These are phyloP conservation scores for Bombus picipes DNA, from an alignment of 1,140 invertebrate species.

Conservation along the genomic window DNA sequence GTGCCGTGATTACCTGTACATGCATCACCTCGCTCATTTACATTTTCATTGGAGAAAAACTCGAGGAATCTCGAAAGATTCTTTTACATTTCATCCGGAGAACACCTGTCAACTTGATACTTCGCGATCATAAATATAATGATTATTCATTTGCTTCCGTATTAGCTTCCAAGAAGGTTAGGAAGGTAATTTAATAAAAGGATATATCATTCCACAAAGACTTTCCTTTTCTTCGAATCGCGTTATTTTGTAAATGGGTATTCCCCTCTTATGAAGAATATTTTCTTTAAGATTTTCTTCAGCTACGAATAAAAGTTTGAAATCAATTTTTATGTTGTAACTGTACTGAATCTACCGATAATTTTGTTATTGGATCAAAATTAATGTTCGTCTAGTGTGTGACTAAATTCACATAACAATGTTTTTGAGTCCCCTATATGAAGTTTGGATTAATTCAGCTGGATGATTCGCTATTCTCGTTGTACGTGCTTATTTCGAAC, in stretches of 20 bases:
- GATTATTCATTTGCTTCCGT: not conserved
- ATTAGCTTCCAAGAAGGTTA: not conserved
- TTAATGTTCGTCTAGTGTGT: too few relatives aligned
- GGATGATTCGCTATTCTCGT: too few relatives aligned
- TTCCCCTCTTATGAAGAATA: not conserved
- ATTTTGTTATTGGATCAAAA: too few relatives aligned
- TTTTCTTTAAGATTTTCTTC: not conserved
- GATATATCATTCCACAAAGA: not conserved
- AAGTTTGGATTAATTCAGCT: too few relatives aligned
- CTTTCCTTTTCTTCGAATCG: not conserved
- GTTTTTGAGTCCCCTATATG: too few relatives aligned
- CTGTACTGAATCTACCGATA: too few relatives aligned
- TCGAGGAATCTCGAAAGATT: not conserved
- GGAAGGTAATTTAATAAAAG: not conserved
- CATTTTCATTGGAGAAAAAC: not conserved
- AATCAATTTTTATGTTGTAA: too few relatives aligned
- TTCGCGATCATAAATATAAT: not conserved
- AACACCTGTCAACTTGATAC: not conserved
- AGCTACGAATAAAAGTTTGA: too few relatives aligned
- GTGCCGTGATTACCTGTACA: slow-evolving; percentile 33
- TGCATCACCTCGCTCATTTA: slow-evolving; percentile 28
- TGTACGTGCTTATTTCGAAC: too few relatives aligned
- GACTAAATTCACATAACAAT: too few relatives aligned
- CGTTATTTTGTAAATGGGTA: not conserved
- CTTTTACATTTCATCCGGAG: not conserved